Conservation (phyloP, 1,140 invertebrate species). For the Pantala flavescens region DNA sequence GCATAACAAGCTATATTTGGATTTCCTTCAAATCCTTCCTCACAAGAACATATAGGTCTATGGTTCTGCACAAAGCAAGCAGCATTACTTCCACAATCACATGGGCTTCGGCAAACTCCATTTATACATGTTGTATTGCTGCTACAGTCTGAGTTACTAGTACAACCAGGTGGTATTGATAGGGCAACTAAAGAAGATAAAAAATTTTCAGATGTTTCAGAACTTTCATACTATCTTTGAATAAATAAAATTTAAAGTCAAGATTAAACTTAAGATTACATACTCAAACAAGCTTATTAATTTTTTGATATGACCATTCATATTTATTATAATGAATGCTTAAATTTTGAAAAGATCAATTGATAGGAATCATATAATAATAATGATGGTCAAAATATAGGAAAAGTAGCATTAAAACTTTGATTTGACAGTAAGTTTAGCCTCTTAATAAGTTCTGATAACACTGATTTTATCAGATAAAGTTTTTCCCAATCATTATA, state of each 20-base stretch:
- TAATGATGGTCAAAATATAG: too few relatives aligned
- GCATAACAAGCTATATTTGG: constrained; percentile 66
- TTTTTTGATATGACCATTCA: too few relatives aligned
- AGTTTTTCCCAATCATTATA: too few relatives aligned
- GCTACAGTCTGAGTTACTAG: constrained; percentile 63
- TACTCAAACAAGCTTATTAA: too few relatives aligned
- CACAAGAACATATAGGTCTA: constrained; percentile 73
- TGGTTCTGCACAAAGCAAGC: constrained; percentile 73
- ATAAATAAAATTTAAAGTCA: neutral
- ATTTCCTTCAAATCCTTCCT: constrained; percentile 71
- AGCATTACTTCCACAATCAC: constrained; percentile 75
- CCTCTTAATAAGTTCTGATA: too few relatives aligned
- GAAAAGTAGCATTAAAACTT: too few relatives aligned
- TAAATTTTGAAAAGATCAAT: too few relatives aligned
- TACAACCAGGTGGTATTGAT: constrained; percentile 58
- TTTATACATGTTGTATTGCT: constrained; percentile 71
- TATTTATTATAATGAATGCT: too few relatives aligned
- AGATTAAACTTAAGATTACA: too few relatives aligned
- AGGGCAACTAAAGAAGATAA: constrained; percentile 41
- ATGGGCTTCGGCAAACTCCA: constrained; percentile 72
- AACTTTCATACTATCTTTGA: neutral
- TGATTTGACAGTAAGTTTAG: too few relatives aligned
- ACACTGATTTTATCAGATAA: too few relatives aligned
- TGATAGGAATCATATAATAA: too few relatives aligned
- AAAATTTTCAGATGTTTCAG: neutral